Evolutionary conservation across 2,888 invertebrate genomes (phyloP).

Genomic region (Entomobrya multifasciata): DNA sequence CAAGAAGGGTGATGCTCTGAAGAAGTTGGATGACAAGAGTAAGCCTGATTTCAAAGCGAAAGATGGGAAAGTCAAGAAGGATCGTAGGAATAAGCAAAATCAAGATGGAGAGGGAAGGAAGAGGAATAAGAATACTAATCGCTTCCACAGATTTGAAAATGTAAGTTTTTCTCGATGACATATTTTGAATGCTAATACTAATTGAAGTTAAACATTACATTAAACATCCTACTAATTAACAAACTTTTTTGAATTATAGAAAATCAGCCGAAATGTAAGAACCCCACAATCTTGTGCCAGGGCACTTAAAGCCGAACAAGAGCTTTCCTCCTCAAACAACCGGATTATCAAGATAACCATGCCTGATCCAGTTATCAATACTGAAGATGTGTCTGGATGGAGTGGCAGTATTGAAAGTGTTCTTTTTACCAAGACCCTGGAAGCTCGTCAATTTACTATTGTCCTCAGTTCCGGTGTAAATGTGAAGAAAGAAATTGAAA

Average conservation of each 20-base stretch:
- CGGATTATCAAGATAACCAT: constrained; percentile 73
- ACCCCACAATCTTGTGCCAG: constrained; percentile 72
- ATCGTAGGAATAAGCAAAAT: not conserved
- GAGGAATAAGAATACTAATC: constrained; percentile 67
- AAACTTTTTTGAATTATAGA: constrained; percentile 60
- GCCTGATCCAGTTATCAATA: constrained; percentile 69
- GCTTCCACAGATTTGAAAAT: constrained; percentile 72
- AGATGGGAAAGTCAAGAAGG: constrained; percentile 38
- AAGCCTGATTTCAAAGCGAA: constrained; percentile 54
- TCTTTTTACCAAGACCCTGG: constrained; percentile 76
- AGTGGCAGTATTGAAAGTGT: constrained; percentile 73
- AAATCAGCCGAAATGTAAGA: constrained; percentile 63
- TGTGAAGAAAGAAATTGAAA: constrained; percentile 78
- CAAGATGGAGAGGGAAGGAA: constrained; percentile 7
- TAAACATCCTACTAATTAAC: too few relatives aligned
- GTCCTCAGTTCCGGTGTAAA: constrained; percentile 75
- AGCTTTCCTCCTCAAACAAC: constrained; percentile 60
- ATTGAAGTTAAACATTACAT: too few relatives aligned
- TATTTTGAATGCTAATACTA: too few relatives aligned
- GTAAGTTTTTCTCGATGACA: too few relatives aligned
- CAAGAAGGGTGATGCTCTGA: constrained; percentile 9
- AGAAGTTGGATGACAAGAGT: constrained; percentile 38
- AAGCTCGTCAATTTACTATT: constrained; percentile 76
- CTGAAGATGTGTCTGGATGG: constrained; percentile 71
- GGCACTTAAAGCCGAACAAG: constrained; percentile 76